Base-by-base conservation (phyloP, 2,888 invertebrate genomes). In the Campoplex capitator region DNA sequence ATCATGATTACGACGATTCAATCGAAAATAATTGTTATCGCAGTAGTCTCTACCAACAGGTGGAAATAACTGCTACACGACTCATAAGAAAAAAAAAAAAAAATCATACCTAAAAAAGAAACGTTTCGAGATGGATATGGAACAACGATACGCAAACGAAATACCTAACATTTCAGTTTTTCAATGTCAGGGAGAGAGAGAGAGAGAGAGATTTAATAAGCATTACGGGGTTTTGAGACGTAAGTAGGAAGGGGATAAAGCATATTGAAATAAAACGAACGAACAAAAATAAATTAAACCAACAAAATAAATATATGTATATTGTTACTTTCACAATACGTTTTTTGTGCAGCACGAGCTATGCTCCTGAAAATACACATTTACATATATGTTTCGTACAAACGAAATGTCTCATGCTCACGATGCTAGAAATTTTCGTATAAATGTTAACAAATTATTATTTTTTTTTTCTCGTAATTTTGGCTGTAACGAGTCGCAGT, bases 301-400 rank as follows among this genome's bases (percentile, higher is more conserved):
- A 92, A 92, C 91, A 91, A 92, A 92, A 92, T 92, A 92, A 92
- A 92, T 92, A 92, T 91, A 92, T 92, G 88, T 91, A 87, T 88
- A 91, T 91, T 92, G 88, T 92, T 91, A 91, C 89, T 90, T 87
- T 88, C 89, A 92, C 91, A 91, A 85, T 91, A 91, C 88, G 91
- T 89, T 90, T 89, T 62, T 89, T 83, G 90, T 91, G 90, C 89
- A 89, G 88, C 88, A 88, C 81, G 88, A 89, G 85, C 84, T 89
- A 86, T 88, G 85, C 83, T 86, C 77, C 78, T 77, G 84, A 81
- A 73, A 74, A 83, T 80, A 83, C 79, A 79, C 80, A 81, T 84
- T 79, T 58, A 79, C 42, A 79, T 84, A 42, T 71, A 82, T 68
- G 16, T 54, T 62, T 23, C 35, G 75, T 83, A 71, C 74, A 65